Conservation (phyloP, 2,888 invertebrate genomes). For the Caenorhabditis imperialis region DNA sequence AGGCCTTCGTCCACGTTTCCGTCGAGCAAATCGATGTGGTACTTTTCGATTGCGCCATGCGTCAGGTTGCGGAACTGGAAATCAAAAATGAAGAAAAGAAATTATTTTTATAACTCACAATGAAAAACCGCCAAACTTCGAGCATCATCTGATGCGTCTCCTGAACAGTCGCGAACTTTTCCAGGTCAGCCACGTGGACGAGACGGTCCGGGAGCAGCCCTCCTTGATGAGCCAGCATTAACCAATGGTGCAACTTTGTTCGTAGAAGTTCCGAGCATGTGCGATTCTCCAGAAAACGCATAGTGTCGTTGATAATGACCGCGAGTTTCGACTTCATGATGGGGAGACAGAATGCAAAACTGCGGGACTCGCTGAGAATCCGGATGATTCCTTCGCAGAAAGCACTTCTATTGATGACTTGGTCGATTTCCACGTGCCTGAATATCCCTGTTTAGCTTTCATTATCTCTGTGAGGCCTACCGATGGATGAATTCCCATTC, state of each 20-base stretch:
- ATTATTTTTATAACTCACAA: constrained; percentile 4
- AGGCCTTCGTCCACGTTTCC: constrained; percentile 33
- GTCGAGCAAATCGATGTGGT: constrained; percentile 23
- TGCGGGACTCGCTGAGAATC: constrained; percentile 51
- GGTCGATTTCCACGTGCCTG: constrained; percentile 42
- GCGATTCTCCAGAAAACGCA: constrained; percentile 12
- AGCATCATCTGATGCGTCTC: constrained; percentile 42
- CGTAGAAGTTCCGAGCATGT: background rate
- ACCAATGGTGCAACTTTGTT: constrained; percentile 28
- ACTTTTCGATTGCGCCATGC: constrained; percentile 14
- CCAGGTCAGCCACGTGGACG: constrained; percentile 30
- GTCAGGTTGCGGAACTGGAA: constrained; percentile 22
- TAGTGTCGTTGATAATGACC: constrained; percentile 48
- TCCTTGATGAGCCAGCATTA: constrained; percentile 28
- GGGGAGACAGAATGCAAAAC: constrained; percentile 59
- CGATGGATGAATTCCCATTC: constrained; percentile 49
- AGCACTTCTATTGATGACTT: constrained; percentile 2
- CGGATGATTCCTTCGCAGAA: constrained; percentile 51
- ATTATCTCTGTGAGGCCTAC: background rate
- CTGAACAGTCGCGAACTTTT: constrained; percentile 23
- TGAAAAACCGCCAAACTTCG: constrained; percentile 47
- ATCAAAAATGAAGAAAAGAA: background rate
- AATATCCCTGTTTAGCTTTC: background rate
- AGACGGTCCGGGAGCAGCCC: constrained; percentile 19
- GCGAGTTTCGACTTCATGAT: constrained; percentile 61